phyloP scores from a whole-genome alignment of 1,140 invertebrate genomes.

The Temnothorax curvispinosus region DNA sequence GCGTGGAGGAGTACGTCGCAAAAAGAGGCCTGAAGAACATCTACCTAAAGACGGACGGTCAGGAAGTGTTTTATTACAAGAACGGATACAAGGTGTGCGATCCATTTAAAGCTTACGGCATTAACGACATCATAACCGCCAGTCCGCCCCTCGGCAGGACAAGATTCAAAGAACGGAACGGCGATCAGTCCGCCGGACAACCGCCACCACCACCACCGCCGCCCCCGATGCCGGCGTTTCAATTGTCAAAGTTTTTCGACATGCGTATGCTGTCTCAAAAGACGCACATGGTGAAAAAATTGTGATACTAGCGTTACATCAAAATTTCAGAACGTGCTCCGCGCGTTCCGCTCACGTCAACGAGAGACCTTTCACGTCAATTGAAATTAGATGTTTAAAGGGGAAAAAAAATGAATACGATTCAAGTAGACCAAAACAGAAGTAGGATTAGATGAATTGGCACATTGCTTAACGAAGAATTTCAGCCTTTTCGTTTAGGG shows the following conservation, averaged over 20 bases:
- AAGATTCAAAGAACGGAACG: constrained; percentile 62
- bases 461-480: background rate
- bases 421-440: background rate
- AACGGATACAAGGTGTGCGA: constrained; percentile 90
- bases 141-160: constrained; percentile 57
- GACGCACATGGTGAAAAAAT: constrained; percentile 78
- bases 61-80: constrained; percentile 92
- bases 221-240: constrained; percentile 81
- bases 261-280: constrained; percentile 65
- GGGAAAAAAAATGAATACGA: background rate
- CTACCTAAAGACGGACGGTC: constrained; percentile 91
- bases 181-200: constrained; percentile 73
- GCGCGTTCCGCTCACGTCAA: background rate
- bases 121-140: constrained; percentile 72
- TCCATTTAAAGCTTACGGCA: constrained; percentile 89
- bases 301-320: constrained; percentile 55
- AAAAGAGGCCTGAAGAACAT: constrained; percentile 87
- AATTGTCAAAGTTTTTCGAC: constrained; percentile 68
- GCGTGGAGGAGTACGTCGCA: constrained; percentile 89
- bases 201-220: constrained; percentile 82
- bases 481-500: background rate
- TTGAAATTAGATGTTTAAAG: background rate
- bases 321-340: background rate
- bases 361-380: background rate
- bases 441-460: background rate